Percentiles rank a stretch among this genome's conserved stretches.
Evolutionary conservation across 2,888 invertebrate species (phyloP).

Genomic region (Monopis laevigella): DNA sequence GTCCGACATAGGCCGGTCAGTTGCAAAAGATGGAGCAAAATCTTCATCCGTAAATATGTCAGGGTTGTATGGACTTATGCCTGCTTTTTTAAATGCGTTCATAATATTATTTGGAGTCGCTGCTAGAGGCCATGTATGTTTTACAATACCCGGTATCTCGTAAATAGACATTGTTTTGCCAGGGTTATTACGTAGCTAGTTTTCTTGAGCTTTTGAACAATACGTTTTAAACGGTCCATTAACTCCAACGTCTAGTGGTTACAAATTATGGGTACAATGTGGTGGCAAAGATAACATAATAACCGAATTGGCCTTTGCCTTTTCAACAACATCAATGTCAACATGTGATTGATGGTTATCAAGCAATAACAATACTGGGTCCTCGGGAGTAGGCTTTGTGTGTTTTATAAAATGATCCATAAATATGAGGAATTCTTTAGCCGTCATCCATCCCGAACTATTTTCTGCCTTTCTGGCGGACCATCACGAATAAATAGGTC

Average conservation of each 20-base stretch:
- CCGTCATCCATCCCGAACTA: slow-evolving; percentile 28
- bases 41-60: too few species aligned
- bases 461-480: slow-evolving; percentile 19
- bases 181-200: too few species aligned
- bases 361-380: slow-evolving; percentile 16
- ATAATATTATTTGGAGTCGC: slow-evolving; percentile 18
- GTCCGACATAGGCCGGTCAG: slow-evolving; percentile 15
- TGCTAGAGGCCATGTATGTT: slow-evolving; percentile 20
- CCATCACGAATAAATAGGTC: too few species aligned
- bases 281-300: slow-evolving; percentile 16
- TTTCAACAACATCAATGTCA: slow-evolving; percentile 17
- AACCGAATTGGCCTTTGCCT: slow-evolving; percentile 15
- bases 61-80: slow-evolving; percentile 20
- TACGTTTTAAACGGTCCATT: slow-evolving; percentile 21
- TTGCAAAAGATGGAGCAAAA: too few species aligned
- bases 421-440: slow-evolving; percentile 16
- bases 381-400: slow-evolving; percentile 14
- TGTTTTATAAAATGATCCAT: slow-evolving; percentile 24
- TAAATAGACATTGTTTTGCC: too few species aligned
- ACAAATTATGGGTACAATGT: slow-evolving; percentile 24
- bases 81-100: slow-evolving; percentile 21
- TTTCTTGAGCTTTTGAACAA: slow-evolving; percentile 15
- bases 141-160: too few species aligned
- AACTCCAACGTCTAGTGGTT: slow-evolving; percentile 22
- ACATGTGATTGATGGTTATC: slow-evolving; percentile 17